A percentile compares a stretch with the other conserved stretches of the same genome.
These are phyloP conservation scores for Noctua pronuba DNA, from an alignment of 2,888 invertebrate genomes.

Conservation along the genomic window DNA sequence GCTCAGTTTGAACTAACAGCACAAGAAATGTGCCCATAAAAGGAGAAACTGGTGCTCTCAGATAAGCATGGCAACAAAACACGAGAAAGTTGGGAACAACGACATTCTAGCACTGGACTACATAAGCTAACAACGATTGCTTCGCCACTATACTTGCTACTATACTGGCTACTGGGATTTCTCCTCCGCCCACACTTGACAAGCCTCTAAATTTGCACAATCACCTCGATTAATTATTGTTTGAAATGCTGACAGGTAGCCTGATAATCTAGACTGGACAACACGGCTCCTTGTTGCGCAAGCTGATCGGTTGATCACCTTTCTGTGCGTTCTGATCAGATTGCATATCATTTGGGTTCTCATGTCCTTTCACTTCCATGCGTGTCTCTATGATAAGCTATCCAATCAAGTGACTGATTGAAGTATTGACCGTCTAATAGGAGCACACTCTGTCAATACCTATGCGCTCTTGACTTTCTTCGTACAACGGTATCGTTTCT, in stretches of 20 bases:
- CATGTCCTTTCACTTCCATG: conserved; percentile 69
- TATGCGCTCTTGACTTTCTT: conserved; percentile 7
- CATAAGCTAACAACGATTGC: conserved; percentile 36
- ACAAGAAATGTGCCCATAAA: conserved; percentile 55
- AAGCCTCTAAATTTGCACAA: conserved; percentile 70
- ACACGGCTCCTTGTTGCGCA: conserved; percentile 67
- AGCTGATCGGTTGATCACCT: conserved; percentile 65
- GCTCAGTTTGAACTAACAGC: conserved; percentile 54
- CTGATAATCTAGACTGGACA: conserved; percentile 65
- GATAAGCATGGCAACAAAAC: conserved; percentile 54
- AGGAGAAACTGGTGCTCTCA: conserved; percentile 54
- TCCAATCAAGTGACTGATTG: conserved; percentile 30
- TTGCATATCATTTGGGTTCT: conserved; percentile 64
- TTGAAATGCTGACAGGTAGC: conserved; percentile 69
- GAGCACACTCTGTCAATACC: neutral
- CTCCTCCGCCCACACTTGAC: conserved; percentile 66
- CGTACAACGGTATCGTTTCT: neutral
- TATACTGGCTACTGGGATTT: conserved; percentile 61
- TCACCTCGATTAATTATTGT: conserved; percentile 73
- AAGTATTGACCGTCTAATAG: conserved; percentile 27
- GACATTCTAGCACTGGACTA: conserved; percentile 49
- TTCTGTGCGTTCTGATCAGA: conserved; percentile 62
- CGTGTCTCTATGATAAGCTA: conserved; percentile 43
- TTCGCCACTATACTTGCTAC: conserved; percentile 23
- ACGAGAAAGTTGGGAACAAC: conserved; percentile 61